Base-by-base conservation (phyloP, 2,113 vertebrate species). In the Callocephalon fimbriatum region DNA sequence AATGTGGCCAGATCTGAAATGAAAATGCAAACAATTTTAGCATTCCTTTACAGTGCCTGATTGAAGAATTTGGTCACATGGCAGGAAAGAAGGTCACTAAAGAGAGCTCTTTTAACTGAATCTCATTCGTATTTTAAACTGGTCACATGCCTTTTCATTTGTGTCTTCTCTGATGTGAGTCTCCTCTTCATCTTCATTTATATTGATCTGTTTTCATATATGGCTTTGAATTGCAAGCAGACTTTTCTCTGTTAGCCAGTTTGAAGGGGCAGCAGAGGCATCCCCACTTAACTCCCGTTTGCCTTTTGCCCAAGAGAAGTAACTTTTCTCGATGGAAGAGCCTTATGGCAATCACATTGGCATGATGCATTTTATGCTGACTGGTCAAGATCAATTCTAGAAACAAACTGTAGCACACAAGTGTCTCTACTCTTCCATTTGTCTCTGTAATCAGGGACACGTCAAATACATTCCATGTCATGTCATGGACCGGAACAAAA, bases 61-160 rank as follows among this genome's bases (percentile, higher is more conserved):
- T n/a, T 94, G 76, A 93, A 90, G 94, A 94, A 77, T 88, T 78
- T 86, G 73, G 70, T 97, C 96, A 97, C 92, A 91, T 85, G 96
- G 70, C 79, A 94, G 76, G 48, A 72, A 93, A 88, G 73, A 91
- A 93, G 88, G 91, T 94, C 91, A 86, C 48, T 84, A 40, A 90
- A 93, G 38, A 90, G 54, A 86, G n/a, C 40, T 80, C 88, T 85
- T 91, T 84, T 27, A 97, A 88, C 83, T 96, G 86, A 91, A 91
- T 88, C 47, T 95, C 82, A 87, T 95, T 91, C 27, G 80, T 79
- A 48, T 97, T 97, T 96, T 75, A 94, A 65, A 94, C 70, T 32
- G 25, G 84, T 95, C 96, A 96, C 86, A 90, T 88, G 96, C 65
- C 61, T 93, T 95, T 84, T 88, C 82, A 87, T 92, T 85, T 73